Evolutionary conservation across 2,888 invertebrate genomes (phyloP).

Genomic region (Cataglyphis albicans): DNA sequence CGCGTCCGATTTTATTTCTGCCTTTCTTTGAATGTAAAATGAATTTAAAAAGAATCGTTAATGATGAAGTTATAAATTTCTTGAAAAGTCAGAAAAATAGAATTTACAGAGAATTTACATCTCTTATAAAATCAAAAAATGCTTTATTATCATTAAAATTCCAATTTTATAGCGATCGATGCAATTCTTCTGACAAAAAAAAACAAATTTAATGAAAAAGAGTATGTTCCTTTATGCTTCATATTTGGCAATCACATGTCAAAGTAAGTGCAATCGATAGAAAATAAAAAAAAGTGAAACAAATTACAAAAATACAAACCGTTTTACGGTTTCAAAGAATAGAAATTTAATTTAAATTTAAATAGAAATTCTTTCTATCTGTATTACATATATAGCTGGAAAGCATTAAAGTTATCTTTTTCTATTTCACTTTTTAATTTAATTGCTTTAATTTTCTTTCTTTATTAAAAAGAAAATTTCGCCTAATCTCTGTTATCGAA

Average conservation of each 20-base stretch:
- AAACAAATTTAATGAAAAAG: constrained; percentile 19
- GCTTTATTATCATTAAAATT: background rate
- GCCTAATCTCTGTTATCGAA: background rate
- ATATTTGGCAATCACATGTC: background rate
- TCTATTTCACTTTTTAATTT: background rate
- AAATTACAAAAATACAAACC: constrained; percentile 1
- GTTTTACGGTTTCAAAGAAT: constrained; percentile 9
- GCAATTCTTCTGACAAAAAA: background rate
- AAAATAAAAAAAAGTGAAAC: background rate
- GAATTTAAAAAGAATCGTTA: background rate
- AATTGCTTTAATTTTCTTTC: background rate
- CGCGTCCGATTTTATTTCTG: background rate
- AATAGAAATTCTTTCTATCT: background rate
- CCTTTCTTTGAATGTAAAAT: background rate
- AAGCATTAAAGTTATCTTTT: background rate
- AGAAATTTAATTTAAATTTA: background rate
- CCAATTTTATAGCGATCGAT: background rate
- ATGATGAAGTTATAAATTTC: background rate
- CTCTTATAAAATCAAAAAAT: background rate
- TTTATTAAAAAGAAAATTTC: background rate
- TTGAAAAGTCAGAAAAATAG: background rate
- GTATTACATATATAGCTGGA: background rate
- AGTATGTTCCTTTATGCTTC: background rate
- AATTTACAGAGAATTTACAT: background rate
- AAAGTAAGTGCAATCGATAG: background rate